Conservation (phyloP, 2,113 vertebrate genomes). For the Nycticryphes semicollaris region DNA sequence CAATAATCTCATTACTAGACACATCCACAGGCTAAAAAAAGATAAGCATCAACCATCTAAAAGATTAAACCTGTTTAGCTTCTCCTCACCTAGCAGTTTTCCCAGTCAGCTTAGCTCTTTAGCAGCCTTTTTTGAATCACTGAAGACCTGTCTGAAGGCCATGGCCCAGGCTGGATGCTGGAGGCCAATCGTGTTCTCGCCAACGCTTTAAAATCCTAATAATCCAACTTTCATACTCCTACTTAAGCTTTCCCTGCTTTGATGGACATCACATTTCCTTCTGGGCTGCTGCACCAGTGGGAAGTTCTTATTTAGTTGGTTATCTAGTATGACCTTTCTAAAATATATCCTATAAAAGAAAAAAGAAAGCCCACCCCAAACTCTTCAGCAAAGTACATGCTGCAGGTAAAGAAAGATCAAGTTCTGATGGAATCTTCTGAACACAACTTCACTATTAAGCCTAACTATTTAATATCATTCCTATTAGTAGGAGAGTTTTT, state of each 20-base stretch:
- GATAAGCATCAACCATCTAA: background rate
- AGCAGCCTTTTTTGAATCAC: background rate
- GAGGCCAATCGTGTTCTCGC: background rate
- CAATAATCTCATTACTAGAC: rapidly evolving
- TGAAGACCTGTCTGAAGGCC: background rate
- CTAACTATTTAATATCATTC: background rate
- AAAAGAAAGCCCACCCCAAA: background rate
- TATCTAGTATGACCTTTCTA: background rate
- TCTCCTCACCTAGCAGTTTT: background rate
- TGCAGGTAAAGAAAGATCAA: background rate
- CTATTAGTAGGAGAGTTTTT: background rate
- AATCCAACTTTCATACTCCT: background rate
- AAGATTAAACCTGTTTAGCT: background rate
- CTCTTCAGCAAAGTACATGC: background rate
- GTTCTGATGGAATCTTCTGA: background rate
- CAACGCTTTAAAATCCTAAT: background rate
- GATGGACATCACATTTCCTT: rapidly evolving
- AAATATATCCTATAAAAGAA: background rate
- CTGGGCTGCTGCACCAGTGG: background rate
- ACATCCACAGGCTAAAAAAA: background rate
- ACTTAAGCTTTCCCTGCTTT: background rate
- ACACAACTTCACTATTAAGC: background rate
- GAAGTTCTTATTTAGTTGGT: background rate
- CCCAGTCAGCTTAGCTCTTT: background rate
- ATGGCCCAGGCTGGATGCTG: background rate